Conservation (phyloP, 64 coral and sea anemone genomes). For the Astreopora myriophthalma region DNA sequence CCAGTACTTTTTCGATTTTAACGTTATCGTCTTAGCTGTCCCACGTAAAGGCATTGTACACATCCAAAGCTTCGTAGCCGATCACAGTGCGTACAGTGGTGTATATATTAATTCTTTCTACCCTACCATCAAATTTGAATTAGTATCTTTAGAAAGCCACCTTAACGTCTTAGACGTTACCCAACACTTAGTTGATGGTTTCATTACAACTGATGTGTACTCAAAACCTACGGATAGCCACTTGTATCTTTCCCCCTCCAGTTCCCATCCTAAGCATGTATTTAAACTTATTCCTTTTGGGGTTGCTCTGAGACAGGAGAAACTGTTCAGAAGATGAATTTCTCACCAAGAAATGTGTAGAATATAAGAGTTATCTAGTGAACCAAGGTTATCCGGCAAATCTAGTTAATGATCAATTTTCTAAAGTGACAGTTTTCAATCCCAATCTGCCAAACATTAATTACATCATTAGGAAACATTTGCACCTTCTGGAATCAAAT, state of each 20-base stretch:
- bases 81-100: too few species aligned
- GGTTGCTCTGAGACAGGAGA: not conserved
- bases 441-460: not conserved
- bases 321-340: not conserved
- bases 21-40: not conserved
- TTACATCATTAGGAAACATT: not conserved
- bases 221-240: constrained; percentile 43
- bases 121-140: too few species aligned
- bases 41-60: not conserved
- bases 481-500: not conserved
- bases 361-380: too few species aligned
- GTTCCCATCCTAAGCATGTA: not conserved
- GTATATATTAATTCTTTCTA: too few species aligned
- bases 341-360: too few species aligned
- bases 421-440: not conserved
- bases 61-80: not conserved
- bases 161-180: too few species aligned
- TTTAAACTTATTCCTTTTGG: too few species aligned
- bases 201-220: constrained; percentile 26
- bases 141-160: too few species aligned
- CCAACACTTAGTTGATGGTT: not conserved
- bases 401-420: not conserved
- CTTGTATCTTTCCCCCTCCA: constrained; percentile 22
- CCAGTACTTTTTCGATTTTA: not conserved
- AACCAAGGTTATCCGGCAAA: not conserved